Evolutionary conservation across 2,113 vertebrate genomes (phyloP).

Genomic region (Pangasianodon hypophthalmus): DNA sequence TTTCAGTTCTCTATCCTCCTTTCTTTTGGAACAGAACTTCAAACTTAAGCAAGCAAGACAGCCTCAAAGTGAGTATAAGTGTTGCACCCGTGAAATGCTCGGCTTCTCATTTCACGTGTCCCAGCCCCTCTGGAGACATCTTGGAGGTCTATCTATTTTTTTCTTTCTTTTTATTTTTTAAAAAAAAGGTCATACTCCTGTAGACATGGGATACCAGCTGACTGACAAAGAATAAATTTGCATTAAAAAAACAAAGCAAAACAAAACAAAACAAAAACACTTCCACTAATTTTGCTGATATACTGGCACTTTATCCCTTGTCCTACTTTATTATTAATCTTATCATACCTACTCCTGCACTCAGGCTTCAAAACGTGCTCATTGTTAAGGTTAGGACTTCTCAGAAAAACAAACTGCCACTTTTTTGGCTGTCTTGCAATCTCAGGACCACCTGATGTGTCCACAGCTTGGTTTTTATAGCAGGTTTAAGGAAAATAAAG

Average conservation of each 20-base stretch:
- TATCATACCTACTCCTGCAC: background rate
- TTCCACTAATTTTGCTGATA: background rate
- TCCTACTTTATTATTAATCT: background rate
- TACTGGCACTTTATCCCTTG: background rate
- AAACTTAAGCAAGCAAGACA: constrained; percentile 64
- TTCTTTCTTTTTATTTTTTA: background rate
- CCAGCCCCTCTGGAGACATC: constrained; percentile 42
- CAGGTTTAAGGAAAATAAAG: background rate
- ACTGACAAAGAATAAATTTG: constrained; percentile 13
- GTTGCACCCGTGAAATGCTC: constrained; percentile 61
- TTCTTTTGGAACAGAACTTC: constrained; percentile 52
- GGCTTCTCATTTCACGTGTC: constrained; percentile 63
- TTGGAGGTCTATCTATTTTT: constrained; percentile 38
- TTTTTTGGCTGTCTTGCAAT: background rate
- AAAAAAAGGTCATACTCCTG: constrained; percentile 59
- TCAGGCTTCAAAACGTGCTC: background rate
- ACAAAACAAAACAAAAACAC: background rate
- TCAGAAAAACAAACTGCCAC: background rate
- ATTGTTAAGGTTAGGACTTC: background rate
- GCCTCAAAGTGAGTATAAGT: constrained; percentile 68
- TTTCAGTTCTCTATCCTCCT: constrained; percentile 25
- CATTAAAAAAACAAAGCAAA: background rate
- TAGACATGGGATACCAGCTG: constrained; percentile 60
- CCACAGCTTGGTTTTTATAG: background rate
- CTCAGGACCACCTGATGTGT: background rate